Evolutionary conservation across 2,888 invertebrate species (phyloP), one percentile per base, ranked within the genome.

Genomic region (Campoletis raptor): DNA sequence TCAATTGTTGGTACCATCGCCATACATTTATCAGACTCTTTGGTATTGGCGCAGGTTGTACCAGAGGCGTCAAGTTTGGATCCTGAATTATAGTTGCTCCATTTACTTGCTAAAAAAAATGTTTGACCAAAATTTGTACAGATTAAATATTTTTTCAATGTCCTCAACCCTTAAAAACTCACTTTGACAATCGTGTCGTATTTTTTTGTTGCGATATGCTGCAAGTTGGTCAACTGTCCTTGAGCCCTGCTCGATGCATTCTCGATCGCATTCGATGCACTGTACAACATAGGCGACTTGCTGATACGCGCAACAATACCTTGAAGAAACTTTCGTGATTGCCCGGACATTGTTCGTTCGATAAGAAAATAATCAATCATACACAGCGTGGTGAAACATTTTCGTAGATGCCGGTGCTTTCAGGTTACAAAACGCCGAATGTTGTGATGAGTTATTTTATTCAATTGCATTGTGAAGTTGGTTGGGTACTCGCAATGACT

Each of bases 1-100:
- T 92, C 57, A 94, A 85, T 76, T 93, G 90, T 77, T 94, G 92
- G 85, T 94, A 94, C 94, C 94, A 94, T 76, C 91, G 90, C 93
- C 92, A 93, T 91, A 92, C 92, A 81, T 90, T 90, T 2, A 92
- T 83, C 18, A 94, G 81, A 57, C 87, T 89, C 37, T 86, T 88
- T 70, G 94, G 93, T 70, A 94, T 85, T 10, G 92, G 92, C 54
- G 83, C 81, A 0, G 89, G 87, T 10, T 90, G 88, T 77, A 91
- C 85, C 10, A 93, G 74, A 0, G 90, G 30, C 37, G 90, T 88
- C 5, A 85, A 52, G 70, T 89, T 91, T 21, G 92, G 61, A 87
- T 93, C 90, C 87, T 94, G 92, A 67, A 92, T 90, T 30, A 93
- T 88, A 1, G 89, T 90, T 18, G 91, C 88, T 15, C 90, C 91